Evolutionary conservation across 2,797 vertebrate species (phyloP).

Genomic region (Ctenopoma multispine): DNA sequence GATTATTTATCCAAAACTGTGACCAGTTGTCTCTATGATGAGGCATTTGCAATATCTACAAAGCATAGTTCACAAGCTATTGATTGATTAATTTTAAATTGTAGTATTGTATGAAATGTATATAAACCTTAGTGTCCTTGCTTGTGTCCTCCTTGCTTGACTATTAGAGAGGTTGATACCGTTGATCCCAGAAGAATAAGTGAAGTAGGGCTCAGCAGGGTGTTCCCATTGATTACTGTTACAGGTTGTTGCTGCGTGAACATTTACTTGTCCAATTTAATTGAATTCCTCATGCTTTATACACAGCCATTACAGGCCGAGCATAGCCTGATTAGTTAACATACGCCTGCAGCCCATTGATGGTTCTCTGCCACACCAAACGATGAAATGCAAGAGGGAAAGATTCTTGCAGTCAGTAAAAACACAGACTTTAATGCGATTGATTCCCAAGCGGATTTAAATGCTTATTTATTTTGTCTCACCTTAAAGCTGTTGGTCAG

Average conservation of each 20-base stretch:
- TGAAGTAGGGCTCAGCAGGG: constrained; percentile 32
- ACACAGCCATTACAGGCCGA: constrained; percentile 57
- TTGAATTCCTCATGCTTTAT: constrained; percentile 69
- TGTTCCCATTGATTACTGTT: constrained; percentile 65
- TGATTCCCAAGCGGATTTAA: constrained; percentile 36
- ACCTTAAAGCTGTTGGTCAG: constrained; percentile 46
- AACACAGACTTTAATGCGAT: constrained; percentile 49
- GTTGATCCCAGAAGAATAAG: constrained; percentile 47
- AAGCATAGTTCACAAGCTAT: constrained; percentile 19
- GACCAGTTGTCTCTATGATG: constrained; percentile 6
- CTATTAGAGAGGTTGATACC: constrained; percentile 44
- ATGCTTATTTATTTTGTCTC: constrained; percentile 47
- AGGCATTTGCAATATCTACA: constrained; percentile 16
- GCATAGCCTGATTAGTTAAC: constrained; percentile 70
- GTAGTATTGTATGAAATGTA: constrained; percentile 8
- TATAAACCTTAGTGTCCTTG: constrained; percentile 4
- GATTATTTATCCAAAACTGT: constrained; percentile 31
- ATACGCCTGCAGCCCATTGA: constrained; percentile 54
- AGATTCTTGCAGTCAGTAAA: constrained; percentile 48
- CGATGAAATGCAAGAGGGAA: constrained; percentile 46
- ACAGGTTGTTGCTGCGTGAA: constrained; percentile 66
- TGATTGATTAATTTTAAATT: constrained; percentile 19
- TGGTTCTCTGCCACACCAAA: constrained; percentile 38
- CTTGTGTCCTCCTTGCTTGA: constrained; percentile 43
- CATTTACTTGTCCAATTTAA: constrained; percentile 74